phyloP scores from a whole-genome alignment of 2,888 invertebrate genomes.

The Clunio marinus region DNA sequence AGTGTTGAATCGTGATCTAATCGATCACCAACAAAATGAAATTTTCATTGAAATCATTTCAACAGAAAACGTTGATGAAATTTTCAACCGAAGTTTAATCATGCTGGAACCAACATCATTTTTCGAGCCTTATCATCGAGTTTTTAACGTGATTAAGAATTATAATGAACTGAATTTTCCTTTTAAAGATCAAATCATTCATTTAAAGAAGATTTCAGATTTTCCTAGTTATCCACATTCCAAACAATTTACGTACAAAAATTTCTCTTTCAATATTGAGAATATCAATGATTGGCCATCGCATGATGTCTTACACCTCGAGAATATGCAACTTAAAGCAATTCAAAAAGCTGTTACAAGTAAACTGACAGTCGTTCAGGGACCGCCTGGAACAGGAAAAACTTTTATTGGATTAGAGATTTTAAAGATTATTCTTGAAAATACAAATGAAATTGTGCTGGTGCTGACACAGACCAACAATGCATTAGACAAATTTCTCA shows the following conservation, averaged over 20 bases:
- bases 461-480: conserved; percentile 82
- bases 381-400: conserved; percentile 86
- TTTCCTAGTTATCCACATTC: conserved; percentile 21
- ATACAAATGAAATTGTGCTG: conserved; percentile 59
- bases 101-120: conserved; percentile 77
- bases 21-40: not conserved
- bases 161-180: conserved; percentile 59
- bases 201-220: conserved; percentile 50
- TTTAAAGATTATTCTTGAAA: conserved; percentile 62
- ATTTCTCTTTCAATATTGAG: conserved; percentile 43
- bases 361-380: conserved; percentile 76
- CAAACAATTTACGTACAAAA: conserved; percentile 43
- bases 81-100: conserved; percentile 51
- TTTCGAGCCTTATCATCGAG: conserved; percentile 76
- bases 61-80: conserved; percentile 46
- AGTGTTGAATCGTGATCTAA: conserved; percentile 57
- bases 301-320: conserved; percentile 54
- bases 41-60: conserved; percentile 46
- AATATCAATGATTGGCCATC: conserved; percentile 52
- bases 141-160: conserved; percentile 63
- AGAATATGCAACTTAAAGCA: conserved; percentile 64
- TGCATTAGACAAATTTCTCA: conserved; percentile 79
- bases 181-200: conserved; percentile 64
- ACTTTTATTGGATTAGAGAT: conserved; percentile 75
- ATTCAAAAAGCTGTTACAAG: conserved; percentile 63